Conservation (phyloP, 2,113 vertebrate species). For the Bothrops jararaca region DNA sequence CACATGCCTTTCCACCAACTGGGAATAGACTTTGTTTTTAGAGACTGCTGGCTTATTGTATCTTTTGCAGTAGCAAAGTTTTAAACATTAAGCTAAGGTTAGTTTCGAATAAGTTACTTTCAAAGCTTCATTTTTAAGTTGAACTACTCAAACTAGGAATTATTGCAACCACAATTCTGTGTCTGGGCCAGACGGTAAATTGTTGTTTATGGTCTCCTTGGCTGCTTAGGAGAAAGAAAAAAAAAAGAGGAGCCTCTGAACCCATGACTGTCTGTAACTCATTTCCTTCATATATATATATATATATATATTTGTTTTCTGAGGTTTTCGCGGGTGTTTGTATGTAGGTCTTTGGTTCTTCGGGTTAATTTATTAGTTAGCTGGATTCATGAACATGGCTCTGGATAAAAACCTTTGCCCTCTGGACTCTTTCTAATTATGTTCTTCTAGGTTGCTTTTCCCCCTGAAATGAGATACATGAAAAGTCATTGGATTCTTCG, state of each 20-base stretch:
- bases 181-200: not conserved
- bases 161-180: not conserved
- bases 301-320: too few relatives aligned
- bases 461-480: not conserved
- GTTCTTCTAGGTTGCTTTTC: not conserved
- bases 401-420: not conserved
- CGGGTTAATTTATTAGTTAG: not conserved
- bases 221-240: not conserved
- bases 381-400: not conserved
- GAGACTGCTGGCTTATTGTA: not conserved
- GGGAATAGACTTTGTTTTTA: not conserved
- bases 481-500: not conserved
- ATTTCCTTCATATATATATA: not conserved
- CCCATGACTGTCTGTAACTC: not conserved
- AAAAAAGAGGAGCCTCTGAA: not conserved
- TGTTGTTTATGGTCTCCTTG: not conserved
- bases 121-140: not conserved
- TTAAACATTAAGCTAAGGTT: not conserved
- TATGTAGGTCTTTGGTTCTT: too few relatives aligned
- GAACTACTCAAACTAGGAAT: not conserved
- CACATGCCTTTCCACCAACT: not conserved
- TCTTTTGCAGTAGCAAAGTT: not conserved
- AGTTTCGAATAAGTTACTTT: not conserved
- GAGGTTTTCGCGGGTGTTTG: too few relatives aligned
- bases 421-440: not conserved